Evolutionary conservation across 37 sponge, comb jelly and placozoan species (phyloP), one percentile per base, ranked within the genome.

Genomic region (Mnemiopsis leidyi): DNA sequence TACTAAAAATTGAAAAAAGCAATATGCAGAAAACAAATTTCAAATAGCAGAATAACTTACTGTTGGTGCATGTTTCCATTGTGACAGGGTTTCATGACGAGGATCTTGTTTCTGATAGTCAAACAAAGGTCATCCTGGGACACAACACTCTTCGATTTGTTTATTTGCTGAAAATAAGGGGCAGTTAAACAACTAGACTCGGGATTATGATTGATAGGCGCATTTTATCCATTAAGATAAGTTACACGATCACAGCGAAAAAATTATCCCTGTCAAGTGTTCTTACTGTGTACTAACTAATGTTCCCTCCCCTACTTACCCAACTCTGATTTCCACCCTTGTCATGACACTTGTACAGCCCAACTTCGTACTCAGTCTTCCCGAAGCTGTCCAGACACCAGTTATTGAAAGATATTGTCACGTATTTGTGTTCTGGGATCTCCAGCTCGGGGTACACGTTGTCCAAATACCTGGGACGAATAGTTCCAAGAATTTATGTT

Each of bases 361-460:
- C 95, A 39, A 96, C 94, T 2, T 32, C 26, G 1, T 93, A 92
- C 1, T 93, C 95, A 2, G 26, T 34, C 20, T 34, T 32, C 9
- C 79, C 79, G 23, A 97, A 83, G 18, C 96, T 96, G 83, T 97
- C 98, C 93, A 97, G 29, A 37, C 98, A 97, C 90, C 69, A 35
- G 21, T 68, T 71, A n/a, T 85, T 71, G n/a, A 33, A 92, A 29
- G 35, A 77, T 31, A 94, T 36, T 77, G 39, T 39, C 34, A 68
- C 68, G 37, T 0, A 32, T 88, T 35, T 85, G 29, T 23, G 13
- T 9, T 32, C 36, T 0, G 90, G 90, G 26, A 85, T 85, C 96
- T 83, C 76, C 30, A 97, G 93, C 35, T 96, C 96, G 23, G 97
- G 97, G 67, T 97, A 97, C 37, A 97, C 94, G 69, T 95, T 95